phyloP scores from a whole-genome alignment of 2,113 vertebrate species.

The Raphicerus campestris region DNA sequence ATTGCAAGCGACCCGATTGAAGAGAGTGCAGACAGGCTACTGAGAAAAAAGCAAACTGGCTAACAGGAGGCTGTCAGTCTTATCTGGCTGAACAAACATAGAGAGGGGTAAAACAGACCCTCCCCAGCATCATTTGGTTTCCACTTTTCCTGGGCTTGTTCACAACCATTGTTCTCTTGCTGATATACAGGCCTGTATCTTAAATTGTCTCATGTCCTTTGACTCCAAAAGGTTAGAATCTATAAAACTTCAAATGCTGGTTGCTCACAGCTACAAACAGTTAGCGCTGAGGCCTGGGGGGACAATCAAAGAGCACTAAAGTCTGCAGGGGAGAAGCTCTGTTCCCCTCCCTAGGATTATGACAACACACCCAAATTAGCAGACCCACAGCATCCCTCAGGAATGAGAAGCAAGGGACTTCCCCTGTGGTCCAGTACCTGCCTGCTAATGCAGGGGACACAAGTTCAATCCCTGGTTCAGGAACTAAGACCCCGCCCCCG shows the following conservation, averaged over 20 bases:
- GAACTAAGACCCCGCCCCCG: background rate
- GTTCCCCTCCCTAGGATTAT: background rate
- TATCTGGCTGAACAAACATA: background rate
- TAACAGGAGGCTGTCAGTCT: background rate
- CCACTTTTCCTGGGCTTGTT: background rate
- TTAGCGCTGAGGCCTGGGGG: background rate
- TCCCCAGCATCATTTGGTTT: background rate
- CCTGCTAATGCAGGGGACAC: background rate
- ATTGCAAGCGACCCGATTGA: background rate
- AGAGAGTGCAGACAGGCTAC: background rate
- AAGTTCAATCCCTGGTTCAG: background rate
- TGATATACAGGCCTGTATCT: background rate
- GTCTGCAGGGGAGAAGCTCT: background rate
- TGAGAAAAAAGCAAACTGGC: background rate
- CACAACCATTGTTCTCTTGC: background rate
- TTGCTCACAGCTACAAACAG: background rate
- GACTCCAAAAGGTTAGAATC: background rate
- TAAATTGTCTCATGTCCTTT: background rate
- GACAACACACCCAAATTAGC: background rate
- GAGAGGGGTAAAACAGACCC: background rate
- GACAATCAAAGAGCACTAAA: background rate
- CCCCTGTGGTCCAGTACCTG: background rate
- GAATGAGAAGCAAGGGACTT: background rate
- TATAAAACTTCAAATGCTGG: background rate
- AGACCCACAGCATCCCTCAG: background rate